Evolutionary conservation across 2,797 vertebrate genomes (phyloP).

Genomic region (Propithecus deckenii): DNA sequence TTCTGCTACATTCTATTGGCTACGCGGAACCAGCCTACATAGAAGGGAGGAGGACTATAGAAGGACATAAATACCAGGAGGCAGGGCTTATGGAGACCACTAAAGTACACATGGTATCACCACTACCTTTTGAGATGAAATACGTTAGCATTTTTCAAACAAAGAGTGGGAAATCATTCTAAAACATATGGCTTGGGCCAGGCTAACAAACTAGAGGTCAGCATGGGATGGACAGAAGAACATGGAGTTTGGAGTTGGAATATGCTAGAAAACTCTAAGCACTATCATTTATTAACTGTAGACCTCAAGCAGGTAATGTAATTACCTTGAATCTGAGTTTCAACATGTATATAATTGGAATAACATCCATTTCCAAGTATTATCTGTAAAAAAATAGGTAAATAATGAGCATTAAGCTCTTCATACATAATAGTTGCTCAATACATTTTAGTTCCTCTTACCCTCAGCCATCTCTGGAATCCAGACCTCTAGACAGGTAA

Average conservation of each 20-base stretch:
- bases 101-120: background rate
- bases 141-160: background rate
- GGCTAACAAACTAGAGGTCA: background rate
- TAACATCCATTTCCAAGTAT: background rate
- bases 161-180: background rate
- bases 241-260: background rate
- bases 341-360: background rate
- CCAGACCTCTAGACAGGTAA: background rate
- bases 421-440: background rate
- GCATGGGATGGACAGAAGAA: background rate
- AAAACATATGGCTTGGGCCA: background rate
- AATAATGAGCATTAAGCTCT: background rate
- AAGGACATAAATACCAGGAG: background rate
- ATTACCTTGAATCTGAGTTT: background rate
- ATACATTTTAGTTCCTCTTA: background rate
- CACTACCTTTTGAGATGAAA: conserved; percentile 2
- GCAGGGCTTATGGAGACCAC: background rate
- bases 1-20: background rate
- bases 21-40: background rate
- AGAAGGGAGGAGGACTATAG: background rate
- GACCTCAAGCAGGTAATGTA: background rate
- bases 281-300: background rate
- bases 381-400: conserved; percentile 23
- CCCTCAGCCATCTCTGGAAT: background rate
- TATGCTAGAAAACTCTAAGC: background rate